Conservation (phyloP, 2,888 invertebrate genomes). For the Neoascia interrupta region DNA sequence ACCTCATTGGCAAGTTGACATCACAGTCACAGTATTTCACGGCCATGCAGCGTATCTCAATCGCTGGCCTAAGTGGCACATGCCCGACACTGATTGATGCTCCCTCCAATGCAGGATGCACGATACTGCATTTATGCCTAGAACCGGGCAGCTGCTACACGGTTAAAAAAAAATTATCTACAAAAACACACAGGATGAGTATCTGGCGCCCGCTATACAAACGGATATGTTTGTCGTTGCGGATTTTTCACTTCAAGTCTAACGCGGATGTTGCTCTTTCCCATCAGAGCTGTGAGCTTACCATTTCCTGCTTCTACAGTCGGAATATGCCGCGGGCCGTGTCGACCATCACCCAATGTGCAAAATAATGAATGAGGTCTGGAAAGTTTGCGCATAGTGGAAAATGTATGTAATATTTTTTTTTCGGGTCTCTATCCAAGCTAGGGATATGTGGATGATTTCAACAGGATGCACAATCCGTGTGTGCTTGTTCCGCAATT, state of each 20-base stretch:
- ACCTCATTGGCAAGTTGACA: conserved; percentile 17
- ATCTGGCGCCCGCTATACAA: not conserved
- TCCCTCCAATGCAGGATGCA: not conserved
- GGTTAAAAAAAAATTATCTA: too few species aligned
- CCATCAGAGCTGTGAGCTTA: too few species aligned
- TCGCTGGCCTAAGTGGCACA: conserved; percentile 37
- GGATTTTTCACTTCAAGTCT: conserved; percentile 1
- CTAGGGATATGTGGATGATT: not conserved
- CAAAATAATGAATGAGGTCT: conserved; percentile 30
- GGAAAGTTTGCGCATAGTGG: conserved; percentile 33
- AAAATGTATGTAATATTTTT: not conserved
- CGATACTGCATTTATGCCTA: not conserved
- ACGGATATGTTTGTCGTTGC: not conserved
- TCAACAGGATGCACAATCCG: not conserved
- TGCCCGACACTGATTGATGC: conserved; percentile 56
- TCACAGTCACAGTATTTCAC: too few species aligned
- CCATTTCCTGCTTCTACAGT: too few species aligned
- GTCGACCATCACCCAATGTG: not conserved
- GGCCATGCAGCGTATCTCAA: conserved; percentile 10
- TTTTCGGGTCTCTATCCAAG: too few species aligned
- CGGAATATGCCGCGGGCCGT: too few species aligned
- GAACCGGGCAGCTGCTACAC: not conserved
- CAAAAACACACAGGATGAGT: not conserved
- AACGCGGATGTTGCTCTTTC: not conserved
- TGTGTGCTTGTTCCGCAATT: conserved; percentile 22